Evolutionary conservation across 2,888 invertebrate genomes (phyloP), one percentile per base, ranked within the genome.

Genomic region (Stenchaetothrips biformis): DNA sequence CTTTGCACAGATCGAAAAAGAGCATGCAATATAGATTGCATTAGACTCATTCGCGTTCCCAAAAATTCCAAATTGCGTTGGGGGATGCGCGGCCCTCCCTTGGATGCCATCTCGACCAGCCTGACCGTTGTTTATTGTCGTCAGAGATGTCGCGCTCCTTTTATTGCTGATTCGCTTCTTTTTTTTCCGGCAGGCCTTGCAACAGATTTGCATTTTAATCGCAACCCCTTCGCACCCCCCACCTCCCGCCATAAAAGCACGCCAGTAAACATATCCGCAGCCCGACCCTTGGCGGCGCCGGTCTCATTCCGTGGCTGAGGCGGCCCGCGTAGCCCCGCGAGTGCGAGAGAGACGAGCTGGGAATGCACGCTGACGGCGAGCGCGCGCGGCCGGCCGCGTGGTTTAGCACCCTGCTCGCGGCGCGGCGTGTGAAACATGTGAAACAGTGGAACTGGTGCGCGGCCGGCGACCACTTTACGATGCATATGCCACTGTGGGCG

Each of bases 111-210:
- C 37, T 37, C 37, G 37, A 4, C 37, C 37, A 37, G 37, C 37
- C 37, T 37, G 37, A 37, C 37, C 37, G 37, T 37, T 37, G 37
- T 37, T 37, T 37, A 37, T 37, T 37, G 37, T 37, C 37, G 37
- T 37, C 37, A 37, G 37, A 37, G 53, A 53, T 21, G 67, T 67
- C 37, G 37, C 67, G n/a, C 9, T 67, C n/a, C 21, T 21, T 74
- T 74, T 74, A 74, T 25, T 74, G 67, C 67, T 74, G 67, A 74
- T 74, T 74, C 67, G 21, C 67, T 7, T 37, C n/a, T 74, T 74
- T 74, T 74, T 25, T 74, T 74, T 74, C 67, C 67, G 67, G 21
- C 16, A 59, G 59, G 37, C 53, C 6, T 6, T 9, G 53, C 53
- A 25, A 37, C 9, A 21, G 21, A 74, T 74, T 74, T 74, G 67